A percentile compares a stretch with the other conserved stretches of the same genome.
Evolutionary conservation across 2,888 invertebrate genomes (phyloP).

Genomic region (Acrobasis consociella): DNA sequence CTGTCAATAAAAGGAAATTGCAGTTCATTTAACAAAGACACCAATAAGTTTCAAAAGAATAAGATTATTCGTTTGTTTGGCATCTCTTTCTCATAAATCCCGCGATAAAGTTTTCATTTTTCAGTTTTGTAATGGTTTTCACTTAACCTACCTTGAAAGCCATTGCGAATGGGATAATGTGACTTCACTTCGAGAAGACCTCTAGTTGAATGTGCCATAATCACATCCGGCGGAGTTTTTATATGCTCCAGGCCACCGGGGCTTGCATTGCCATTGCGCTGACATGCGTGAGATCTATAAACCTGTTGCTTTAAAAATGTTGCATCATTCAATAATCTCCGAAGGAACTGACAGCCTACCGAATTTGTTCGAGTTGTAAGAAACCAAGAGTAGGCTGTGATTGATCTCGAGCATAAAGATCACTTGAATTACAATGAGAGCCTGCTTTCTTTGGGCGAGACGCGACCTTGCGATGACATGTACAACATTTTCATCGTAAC

Average conservation of each 20-base stretch:
- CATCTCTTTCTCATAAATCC: too few relatives aligned
- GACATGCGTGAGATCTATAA: constrained; percentile 44
- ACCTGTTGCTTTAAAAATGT: constrained; percentile 50
- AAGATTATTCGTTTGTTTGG: too few relatives aligned
- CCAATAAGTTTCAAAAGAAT: too few relatives aligned
- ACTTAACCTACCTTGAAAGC: constrained; percentile 64
- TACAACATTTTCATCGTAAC: constrained; percentile 31
- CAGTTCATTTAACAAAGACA: too few relatives aligned
- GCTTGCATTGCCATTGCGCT: constrained; percentile 51
- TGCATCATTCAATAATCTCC: constrained; percentile 38
- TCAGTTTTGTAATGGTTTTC: background rate
- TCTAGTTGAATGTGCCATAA: constrained; percentile 68
- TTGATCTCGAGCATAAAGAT: constrained; percentile 63
- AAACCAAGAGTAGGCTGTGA: constrained; percentile 58
- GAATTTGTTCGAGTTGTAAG: constrained; percentile 48
- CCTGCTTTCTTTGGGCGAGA: constrained; percentile 54
- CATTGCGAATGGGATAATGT: constrained; percentile 57
- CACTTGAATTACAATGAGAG: constrained; percentile 61
- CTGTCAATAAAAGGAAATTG: too few relatives aligned
- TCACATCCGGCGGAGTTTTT: constrained; percentile 57
- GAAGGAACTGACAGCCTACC: constrained; percentile 33
- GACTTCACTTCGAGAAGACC: constrained; percentile 62
- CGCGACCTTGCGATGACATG: constrained; percentile 49
- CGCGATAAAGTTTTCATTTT: background rate
- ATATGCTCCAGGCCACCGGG: constrained; percentile 55